Evolutionary conservation across 2,888 invertebrate genomes (phyloP).

Genomic region (Galerucella calmariensis): DNA sequence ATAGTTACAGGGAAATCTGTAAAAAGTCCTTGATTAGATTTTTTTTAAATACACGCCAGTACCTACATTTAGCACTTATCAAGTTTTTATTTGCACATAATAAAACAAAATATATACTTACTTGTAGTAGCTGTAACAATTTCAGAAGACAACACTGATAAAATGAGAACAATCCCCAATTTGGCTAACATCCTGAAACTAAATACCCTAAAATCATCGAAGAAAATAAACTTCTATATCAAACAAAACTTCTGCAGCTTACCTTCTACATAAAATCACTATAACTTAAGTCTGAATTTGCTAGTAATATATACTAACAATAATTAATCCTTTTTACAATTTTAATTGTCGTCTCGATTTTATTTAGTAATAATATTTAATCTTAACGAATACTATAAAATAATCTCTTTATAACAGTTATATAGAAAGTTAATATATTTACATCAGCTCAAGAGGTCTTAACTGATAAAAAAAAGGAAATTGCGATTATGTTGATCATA

Average conservation of each 20-base stretch:
- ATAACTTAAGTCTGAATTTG: neutral
- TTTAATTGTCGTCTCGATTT: neutral
- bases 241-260: neutral
- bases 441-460: neutral
- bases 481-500: too few relatives aligned
- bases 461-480: neutral
- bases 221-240: neutral
- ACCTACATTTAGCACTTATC: neutral
- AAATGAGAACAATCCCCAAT: neutral
- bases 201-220: neutral
- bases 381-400: neutral
- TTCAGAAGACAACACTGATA: constrained; percentile 15
- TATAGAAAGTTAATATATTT: too few relatives aligned
- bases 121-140: constrained; percentile 40
- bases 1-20: too few relatives aligned
- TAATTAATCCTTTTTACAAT: neutral
- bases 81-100: neutral
- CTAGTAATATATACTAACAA: neutral
- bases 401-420: neutral
- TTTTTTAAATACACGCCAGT: neutral
- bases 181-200: neutral
- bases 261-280: neutral
- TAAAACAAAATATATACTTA: constrained; percentile 21
- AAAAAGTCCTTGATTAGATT: too few relatives aligned
- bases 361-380: neutral